These are phyloP conservation scores for Saxicola maurus DNA, from an alignment of 2,797 vertebrate genomes.

Conservation along the genomic window DNA sequence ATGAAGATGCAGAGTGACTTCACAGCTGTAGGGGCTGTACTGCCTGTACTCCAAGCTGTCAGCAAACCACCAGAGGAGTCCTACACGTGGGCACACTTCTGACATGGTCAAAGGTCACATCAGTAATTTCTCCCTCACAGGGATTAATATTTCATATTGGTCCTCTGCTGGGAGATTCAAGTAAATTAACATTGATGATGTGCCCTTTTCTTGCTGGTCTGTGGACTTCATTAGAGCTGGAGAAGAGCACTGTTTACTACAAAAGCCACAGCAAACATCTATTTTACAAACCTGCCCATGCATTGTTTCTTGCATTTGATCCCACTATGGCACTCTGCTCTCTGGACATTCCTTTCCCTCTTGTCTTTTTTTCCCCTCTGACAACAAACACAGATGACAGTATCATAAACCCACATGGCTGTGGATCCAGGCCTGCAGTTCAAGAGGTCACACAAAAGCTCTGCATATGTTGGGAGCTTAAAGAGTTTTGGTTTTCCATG, in stretches of 20 bases:
- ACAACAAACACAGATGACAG: rapidly evolving
- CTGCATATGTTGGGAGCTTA: neutral
- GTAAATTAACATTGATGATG: neutral
- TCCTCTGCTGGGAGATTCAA: neutral
- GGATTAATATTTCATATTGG: neutral
- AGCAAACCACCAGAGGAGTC: neutral
- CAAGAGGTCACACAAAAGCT: neutral
- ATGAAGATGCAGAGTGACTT: neutral
- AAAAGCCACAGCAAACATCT: neutral
- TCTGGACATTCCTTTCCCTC: neutral
- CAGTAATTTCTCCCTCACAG: neutral
- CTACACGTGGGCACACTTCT: neutral
- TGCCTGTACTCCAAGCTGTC: neutral
- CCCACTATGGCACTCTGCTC: neutral
- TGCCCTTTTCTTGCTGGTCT: neutral
- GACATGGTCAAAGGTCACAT: neutral
- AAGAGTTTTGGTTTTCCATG: neutral
- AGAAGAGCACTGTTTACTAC: neutral
- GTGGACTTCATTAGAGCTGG: neutral
- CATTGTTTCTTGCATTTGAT: neutral
- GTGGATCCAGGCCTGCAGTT: neutral
- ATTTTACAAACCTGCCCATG: neutral
- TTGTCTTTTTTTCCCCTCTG: neutral
- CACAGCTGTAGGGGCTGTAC: neutral
- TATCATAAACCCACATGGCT: neutral